A percentile compares a stretch with the other conserved stretches of the same genome.
Conservation (phyloP, 2,888 invertebrate genomes). For the Standfussiana lucernea region DNA sequence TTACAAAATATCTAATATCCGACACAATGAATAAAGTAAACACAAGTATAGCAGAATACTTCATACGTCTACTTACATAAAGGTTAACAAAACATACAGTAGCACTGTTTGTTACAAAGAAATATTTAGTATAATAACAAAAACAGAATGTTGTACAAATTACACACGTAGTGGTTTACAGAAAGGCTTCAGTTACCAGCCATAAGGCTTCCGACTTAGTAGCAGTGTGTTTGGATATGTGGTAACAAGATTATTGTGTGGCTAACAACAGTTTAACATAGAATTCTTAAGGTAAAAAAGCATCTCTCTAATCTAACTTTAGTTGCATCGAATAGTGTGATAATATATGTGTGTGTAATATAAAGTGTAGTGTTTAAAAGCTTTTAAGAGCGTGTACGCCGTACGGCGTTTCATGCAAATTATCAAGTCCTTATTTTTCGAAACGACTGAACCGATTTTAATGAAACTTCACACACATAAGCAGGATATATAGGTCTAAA, state of each 20-base stretch:
- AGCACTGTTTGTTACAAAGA: conserved; percentile 25
- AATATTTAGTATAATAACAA: conserved; percentile 26
- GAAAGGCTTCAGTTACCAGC: not conserved
- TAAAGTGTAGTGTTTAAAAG: too few species aligned
- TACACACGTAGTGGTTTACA: not conserved
- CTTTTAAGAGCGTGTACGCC: too few species aligned
- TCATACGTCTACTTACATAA: not conserved
- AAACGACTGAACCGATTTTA: too few species aligned
- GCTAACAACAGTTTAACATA: conserved; percentile 1
- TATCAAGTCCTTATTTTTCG: too few species aligned
- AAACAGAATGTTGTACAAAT: conserved; percentile 6
- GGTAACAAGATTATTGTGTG: conserved; percentile 33
- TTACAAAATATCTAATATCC: not conserved
- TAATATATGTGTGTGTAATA: too few species aligned
- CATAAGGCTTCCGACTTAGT: conserved; percentile 32
- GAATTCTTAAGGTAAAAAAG: not conserved
- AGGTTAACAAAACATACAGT: conserved; percentile 18
- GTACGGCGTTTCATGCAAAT: too few species aligned
- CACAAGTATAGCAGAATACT: not conserved
- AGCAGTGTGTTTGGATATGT: not conserved
- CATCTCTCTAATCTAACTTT: not conserved
- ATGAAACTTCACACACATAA: too few species aligned
- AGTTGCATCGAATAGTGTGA: too few species aligned
- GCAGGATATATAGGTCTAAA: too few species aligned
- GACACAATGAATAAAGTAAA: not conserved